Conservation (phyloP, 2,888 invertebrate species). For the Drosophila mercatorum region DNA sequence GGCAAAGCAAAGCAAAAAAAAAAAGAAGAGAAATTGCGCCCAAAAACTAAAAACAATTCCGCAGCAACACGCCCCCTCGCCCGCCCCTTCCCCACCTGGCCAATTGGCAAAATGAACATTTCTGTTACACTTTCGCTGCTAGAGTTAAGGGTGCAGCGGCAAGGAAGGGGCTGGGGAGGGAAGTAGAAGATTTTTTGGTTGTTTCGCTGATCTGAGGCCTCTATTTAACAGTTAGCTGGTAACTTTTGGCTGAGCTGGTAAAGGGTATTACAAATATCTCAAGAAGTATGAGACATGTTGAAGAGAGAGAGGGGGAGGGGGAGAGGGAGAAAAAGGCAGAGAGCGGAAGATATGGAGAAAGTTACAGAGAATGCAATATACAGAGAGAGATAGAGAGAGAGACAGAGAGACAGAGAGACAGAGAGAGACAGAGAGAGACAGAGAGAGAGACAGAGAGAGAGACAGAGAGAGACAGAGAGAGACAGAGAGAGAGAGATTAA, state of each 20-base stretch:
- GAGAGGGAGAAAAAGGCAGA: not conserved
- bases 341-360: not conserved
- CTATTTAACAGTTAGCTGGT: constrained; percentile 8
- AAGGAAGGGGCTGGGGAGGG: no score
- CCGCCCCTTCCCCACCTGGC: not conserved
- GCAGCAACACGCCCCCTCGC: not conserved
- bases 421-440: not conserved
- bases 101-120: constrained; percentile 22
- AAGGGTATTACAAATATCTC: not conserved
- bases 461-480: no score
- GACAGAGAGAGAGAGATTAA: no score
- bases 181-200: not conserved
- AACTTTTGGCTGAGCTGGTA: no score
- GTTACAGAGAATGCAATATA: not conserved
- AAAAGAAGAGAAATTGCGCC: constrained; percentile 38
- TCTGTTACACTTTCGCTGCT: constrained; percentile 9
- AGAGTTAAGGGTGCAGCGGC: not conserved
- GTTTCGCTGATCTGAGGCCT: not conserved
- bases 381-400: not conserved
- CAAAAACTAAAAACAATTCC: constrained; percentile 62
- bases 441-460: no score
- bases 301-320: not conserved
- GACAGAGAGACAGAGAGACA: not conserved
- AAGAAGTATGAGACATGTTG: not conserved
- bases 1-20: constrained; percentile 3